Percentiles rank a stretch among this genome's conserved stretches.
phyloP scores from a whole-genome alignment of 2,888 invertebrate species.

The Adineta ricciae region DNA sequence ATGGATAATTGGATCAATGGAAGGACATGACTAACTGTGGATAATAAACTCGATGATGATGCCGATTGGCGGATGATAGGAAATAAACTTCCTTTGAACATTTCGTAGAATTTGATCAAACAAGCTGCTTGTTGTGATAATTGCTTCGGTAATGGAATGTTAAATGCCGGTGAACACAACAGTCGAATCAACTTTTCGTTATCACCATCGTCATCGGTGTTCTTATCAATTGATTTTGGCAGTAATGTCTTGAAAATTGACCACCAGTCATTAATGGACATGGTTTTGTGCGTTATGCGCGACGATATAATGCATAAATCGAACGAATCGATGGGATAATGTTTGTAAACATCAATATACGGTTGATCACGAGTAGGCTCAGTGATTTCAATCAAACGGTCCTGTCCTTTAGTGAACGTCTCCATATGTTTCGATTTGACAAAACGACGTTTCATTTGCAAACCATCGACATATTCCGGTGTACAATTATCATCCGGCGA shows the following conservation, averaged over 20 bases:
- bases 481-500: not conserved
- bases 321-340: not conserved
- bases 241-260: not conserved
- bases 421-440: not conserved
- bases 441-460: not conserved
- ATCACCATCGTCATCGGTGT: too few relatives aligned
- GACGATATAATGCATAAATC: not conserved
- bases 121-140: not conserved
- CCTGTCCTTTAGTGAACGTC: not conserved
- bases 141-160: not conserved
- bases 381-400: not conserved
- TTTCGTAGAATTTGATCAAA: slow-evolving; percentile 11
- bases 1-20: not conserved
- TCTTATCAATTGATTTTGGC: not conserved
- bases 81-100: not conserved
- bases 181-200: not conserved
- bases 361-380: not conserved
- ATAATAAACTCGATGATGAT: not conserved
- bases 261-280: not conserved
- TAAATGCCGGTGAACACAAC: not conserved
- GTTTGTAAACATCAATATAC: not conserved
- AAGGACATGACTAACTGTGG: not conserved
- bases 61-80: too few relatives aligned
- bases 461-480: not conserved
- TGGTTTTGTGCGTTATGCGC: not conserved